These are phyloP conservation scores for Caenorhabditis sp. DNA, from an alignment of 2,888 invertebrate species.

Conservation along the genomic window DNA sequence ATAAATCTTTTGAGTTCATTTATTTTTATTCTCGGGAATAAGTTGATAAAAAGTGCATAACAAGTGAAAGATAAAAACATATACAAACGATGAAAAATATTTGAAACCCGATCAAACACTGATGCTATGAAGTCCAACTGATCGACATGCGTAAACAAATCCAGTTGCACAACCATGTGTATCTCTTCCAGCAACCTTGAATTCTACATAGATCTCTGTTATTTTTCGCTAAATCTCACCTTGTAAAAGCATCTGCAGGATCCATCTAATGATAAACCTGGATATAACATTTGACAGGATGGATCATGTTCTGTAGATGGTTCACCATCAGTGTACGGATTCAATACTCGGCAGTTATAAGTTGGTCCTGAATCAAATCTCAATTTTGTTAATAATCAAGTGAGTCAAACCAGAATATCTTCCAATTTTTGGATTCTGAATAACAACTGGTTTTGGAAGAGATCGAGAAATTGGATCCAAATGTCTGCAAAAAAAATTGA, in stretches of 20 bases:
- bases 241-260: conserved; percentile 47
- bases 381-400: not conserved
- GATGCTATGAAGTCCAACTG: conserved; percentile 18
- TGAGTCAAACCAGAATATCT: conserved; percentile 14
- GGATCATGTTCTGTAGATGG: conserved; percentile 44
- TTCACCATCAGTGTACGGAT: conserved; percentile 48
- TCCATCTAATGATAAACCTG: conserved; percentile 49
- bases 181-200: conserved; percentile 51
- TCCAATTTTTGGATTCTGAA: conserved; percentile 28
- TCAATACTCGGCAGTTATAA: conserved; percentile 51
- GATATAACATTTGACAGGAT: conserved; percentile 49
- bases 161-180: conserved; percentile 51
- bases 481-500: not conserved
- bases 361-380: conserved; percentile 41
- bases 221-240: conserved; percentile 14
- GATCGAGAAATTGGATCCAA: conserved; percentile 9
- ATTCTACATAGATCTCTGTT: not conserved
- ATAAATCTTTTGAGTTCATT: too few species aligned
- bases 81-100: not conserved
- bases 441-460: conserved; percentile 48
- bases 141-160: conserved; percentile 48
- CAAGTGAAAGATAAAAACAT: not conserved
- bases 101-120: not conserved
- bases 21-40: not conserved
- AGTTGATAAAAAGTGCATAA: not conserved